These are phyloP conservation scores for Pristionchus fissidentatus DNA, from an alignment of 2,888 invertebrate genomes.

Conservation along the genomic window DNA sequence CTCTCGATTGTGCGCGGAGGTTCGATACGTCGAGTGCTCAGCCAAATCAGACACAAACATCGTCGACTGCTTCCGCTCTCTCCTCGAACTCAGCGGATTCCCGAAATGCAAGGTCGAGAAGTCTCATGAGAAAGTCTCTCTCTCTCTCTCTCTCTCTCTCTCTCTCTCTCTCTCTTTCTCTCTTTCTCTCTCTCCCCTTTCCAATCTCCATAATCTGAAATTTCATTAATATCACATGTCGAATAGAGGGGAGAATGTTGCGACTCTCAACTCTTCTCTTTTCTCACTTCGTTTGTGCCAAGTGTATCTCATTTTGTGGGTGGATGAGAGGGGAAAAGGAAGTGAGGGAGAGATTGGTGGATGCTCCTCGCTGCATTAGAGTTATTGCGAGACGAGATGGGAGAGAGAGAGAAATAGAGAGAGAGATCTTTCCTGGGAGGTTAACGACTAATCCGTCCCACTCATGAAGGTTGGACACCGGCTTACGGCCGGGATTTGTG, in stretches of 20 bases:
- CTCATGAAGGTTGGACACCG: neutral
- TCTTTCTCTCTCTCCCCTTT: neutral
- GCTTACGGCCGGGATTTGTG: neutral
- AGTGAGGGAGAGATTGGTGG: neutral
- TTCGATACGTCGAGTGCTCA: conserved; percentile 76
- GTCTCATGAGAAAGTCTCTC: neutral
- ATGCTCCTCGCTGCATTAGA: conserved; percentile 4
- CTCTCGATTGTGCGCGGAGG: conserved; percentile 63
- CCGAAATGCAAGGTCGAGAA: conserved; percentile 70
- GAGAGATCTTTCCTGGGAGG: neutral
- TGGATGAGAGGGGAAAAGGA: neutral
- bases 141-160: neutral
- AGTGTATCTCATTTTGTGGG: conserved; percentile 17
- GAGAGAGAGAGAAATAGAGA: neutral
- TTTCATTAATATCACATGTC: conserved; percentile 42
- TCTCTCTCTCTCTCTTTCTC: neutral
- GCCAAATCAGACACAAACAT: conserved; percentile 83
- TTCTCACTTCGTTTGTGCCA: neutral
- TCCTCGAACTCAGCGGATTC: conserved; percentile 85
- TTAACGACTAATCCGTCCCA: conserved; percentile 5
- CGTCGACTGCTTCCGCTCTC: conserved; percentile 86
- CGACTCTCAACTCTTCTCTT: neutral
- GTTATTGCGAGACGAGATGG: conserved; percentile 7
- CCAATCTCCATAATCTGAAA: conserved; percentile 17
- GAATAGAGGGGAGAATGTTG: conserved; percentile 16